Conservation (phyloP, 2,797 vertebrate genomes). For the Mallotus villosus region DNA sequence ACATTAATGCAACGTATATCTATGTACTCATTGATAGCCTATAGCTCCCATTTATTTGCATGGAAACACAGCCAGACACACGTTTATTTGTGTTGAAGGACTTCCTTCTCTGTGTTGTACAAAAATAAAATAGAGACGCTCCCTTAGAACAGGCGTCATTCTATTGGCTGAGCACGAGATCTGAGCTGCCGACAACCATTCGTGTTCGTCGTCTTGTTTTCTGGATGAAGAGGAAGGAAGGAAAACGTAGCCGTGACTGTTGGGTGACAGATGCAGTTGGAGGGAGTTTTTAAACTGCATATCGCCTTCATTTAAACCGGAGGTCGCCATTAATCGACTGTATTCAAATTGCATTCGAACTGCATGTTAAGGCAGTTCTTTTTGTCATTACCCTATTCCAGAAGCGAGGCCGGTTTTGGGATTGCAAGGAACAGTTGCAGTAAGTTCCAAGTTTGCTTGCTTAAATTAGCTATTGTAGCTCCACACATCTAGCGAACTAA, state of each 20-base stretch:
- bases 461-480: too few relatives aligned
- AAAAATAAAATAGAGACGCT: neutral
- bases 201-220: neutral
- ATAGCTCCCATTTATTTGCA: too few relatives aligned
- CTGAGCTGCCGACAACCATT: too few relatives aligned
- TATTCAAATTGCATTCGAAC: neutral
- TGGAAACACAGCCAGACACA: neutral
- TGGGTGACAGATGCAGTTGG: conserved; percentile 1
- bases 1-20: too few relatives aligned
- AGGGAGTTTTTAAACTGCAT: conserved; percentile 16
- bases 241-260: neutral
- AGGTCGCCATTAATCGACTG: neutral
- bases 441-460: too few relatives aligned
- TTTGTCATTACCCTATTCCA: neutral
- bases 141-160: neutral
- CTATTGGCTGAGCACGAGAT: neutral
- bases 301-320: neutral
- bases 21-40: too few relatives aligned
- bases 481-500: too few relatives aligned
- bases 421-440: too few relatives aligned
- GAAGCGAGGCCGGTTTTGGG: too few relatives aligned
- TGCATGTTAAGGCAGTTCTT: neutral
- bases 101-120: neutral
- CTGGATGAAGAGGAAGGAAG: neutral
- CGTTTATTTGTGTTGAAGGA: neutral